Conservation (phyloP, 2,888 invertebrate species). For the Trachelus stipa region DNA sequence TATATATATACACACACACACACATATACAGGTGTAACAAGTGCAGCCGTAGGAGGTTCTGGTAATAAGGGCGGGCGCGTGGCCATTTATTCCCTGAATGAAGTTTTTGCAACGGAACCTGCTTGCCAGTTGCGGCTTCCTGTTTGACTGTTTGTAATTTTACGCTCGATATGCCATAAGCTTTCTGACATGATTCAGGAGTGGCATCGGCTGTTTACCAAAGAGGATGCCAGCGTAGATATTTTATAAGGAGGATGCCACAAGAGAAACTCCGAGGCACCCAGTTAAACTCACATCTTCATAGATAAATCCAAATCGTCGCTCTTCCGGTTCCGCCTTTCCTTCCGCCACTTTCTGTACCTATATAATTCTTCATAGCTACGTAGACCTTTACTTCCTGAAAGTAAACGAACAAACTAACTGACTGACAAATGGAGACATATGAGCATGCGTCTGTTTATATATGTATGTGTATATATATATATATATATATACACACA, state of each 20-base stretch:
- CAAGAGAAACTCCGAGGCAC: background rate
- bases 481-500: background rate
- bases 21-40: background rate
- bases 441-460: background rate
- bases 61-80: background rate
- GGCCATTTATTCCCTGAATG: background rate
- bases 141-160: slow-evolving; percentile 55
- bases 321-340: background rate
- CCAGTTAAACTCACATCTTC: slow-evolving; percentile 5
- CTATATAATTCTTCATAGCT: background rate
- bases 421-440: background rate
- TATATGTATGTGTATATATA: background rate
- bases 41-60: background rate
- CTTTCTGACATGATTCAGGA: slow-evolving; percentile 50
- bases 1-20: too few species aligned
- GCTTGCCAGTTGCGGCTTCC: slow-evolving; percentile 43
- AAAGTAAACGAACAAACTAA: background rate
- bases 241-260: slow-evolving; percentile 32
- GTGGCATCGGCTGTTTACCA: slow-evolving; percentile 42
- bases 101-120: background rate
- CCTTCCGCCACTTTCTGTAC: background rate
- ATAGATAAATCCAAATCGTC: slow-evolving; percentile 12
- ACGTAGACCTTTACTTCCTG: background rate
- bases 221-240: slow-evolving; percentile 32
- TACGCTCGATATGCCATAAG: slow-evolving; percentile 54